Base-by-base conservation (phyloP, 64 coral and sea anemone species). In the Hydrozoanthus tunicans region DNA sequence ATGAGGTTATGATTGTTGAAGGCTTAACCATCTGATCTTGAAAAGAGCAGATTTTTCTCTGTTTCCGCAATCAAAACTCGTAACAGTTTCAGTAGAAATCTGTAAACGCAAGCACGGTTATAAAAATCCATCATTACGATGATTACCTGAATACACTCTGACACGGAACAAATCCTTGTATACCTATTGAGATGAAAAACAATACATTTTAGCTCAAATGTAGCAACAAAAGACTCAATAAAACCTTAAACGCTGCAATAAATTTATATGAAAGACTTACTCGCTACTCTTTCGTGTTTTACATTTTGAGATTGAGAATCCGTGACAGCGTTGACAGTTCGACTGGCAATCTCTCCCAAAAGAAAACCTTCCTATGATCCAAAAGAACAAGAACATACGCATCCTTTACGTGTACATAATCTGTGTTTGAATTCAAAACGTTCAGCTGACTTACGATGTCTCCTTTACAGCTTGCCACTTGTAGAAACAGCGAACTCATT, bases 221-320 rank as follows among this genome's bases (percentile, higher is more conserved):
- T 60, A 71, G 12, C 20, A 56, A 11, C 24, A 59, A 23, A 23
- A 59, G 74, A 24, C 12, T 10, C 9, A 27, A 6, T 24, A 73
- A 43, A 60, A 8, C 5, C 20, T 51, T 23, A 53, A 62, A 82
- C 12, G 15, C n/a, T 80, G 17, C 7, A 80, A 80, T 4, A 63
- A 63, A 9, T 59, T 11, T 43, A 43, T 43, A 43, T 78, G 51
- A 56, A 11, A 56, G 23, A 25, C 82, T 51, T 75, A 88, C 84
- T 88, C 60, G 84, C 84, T 74, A 70, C 59, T 88, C 69, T 58
- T 59, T 88, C 84, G 55, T 88, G 84, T 59, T 73, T 88, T 25
- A 88, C 69, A 25, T 88, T 24, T 23, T 88, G 84, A 3, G 84
- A 88, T 3, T 88, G 68, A 43, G 84, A 88, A 59, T 88, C 84